Base-by-base conservation (phyloP, 2,797 vertebrate genomes). In the Manis crassicaudata region DNA sequence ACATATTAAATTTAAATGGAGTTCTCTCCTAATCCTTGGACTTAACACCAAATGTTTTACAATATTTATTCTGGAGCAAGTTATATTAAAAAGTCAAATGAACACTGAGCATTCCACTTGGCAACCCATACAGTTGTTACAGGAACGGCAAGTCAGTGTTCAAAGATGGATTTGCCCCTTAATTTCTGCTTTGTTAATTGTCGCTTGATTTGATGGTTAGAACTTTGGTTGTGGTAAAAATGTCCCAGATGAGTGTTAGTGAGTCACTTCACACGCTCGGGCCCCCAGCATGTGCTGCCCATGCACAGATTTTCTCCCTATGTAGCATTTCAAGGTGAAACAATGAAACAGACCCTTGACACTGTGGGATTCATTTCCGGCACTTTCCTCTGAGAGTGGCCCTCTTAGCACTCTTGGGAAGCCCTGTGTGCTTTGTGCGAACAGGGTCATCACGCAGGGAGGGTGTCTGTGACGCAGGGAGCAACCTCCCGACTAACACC, bases 71-170 rank as follows among this genome's bases (percentile, higher is more conserved):
- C 96, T 87, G 56, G 76, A 97, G 92, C 87, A 97, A 91, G 68
- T 92, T 91, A 82, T 77, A 84, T 92, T 94, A 60, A 93, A 95
- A 88, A 95, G 94, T 95, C 94, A 95, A 85, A 54, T 86, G 89
- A 96, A 97, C 67, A 94, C 68, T 94, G 96, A 97, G 91, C 88
- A 97, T 94, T 98, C 90, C 81, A 97, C 80, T 97, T 92, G 95
- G 95, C 82, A 94, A 83, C 43, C 85, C 58, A 90, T 68, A 97
- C 63, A 94, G 37, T 88, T 97, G 88, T 85, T 93, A 97, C 92
- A 92, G 72, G 75, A 67, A 94, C 62, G 23, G 65, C 72, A 96
- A 88, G 84, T 82, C 85, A 90, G n/a, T 86, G 97, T 95, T 84
- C 65, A 82, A 29, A 79, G 82, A 40, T 25, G 63, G 29, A 70